Conservation (phyloP, 2,113 vertebrate species). For the Ictalurus punctatus region DNA sequence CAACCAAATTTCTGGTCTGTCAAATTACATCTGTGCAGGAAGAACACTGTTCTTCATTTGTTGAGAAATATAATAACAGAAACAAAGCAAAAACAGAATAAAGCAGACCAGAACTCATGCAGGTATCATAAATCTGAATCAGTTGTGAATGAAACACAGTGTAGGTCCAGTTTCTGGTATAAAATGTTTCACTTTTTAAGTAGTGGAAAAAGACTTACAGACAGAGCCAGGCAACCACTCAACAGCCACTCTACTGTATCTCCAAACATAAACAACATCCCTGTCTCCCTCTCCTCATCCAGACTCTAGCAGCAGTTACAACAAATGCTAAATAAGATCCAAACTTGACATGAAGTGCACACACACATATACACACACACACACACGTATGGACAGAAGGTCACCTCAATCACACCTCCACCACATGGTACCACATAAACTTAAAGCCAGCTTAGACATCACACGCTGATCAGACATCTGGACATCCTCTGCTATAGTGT, state of each 20-base stretch:
- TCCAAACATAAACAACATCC: not conserved
- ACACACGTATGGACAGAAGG: not conserved
- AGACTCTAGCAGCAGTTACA: not conserved
- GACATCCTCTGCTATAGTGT: conserved; percentile 13
- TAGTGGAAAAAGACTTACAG: not conserved
- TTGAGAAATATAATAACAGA: no score
- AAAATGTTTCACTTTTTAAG: not conserved
- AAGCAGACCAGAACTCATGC: not conserved
- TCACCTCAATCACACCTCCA: conserved; percentile 3
- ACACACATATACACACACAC: not conserved
- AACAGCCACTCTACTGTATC: not conserved
- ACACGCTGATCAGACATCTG: conserved; percentile 50
- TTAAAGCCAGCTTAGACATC: conserved; percentile 11
- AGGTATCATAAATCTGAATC: not conserved
- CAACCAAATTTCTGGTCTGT: not conserved
- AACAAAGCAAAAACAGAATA: not conserved
- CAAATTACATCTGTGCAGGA: not conserved
- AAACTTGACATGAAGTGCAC: not conserved
- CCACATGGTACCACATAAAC: not conserved
- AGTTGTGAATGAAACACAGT: not conserved
- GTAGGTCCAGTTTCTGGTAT: not conserved
- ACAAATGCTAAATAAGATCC: not conserved
- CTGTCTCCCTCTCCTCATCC: not conserved
- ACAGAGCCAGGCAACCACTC: not conserved
- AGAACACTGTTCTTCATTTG: not conserved